Base-by-base conservation (phyloP, 2,797 vertebrate species). In the Crypturellus tataupa region DNA sequence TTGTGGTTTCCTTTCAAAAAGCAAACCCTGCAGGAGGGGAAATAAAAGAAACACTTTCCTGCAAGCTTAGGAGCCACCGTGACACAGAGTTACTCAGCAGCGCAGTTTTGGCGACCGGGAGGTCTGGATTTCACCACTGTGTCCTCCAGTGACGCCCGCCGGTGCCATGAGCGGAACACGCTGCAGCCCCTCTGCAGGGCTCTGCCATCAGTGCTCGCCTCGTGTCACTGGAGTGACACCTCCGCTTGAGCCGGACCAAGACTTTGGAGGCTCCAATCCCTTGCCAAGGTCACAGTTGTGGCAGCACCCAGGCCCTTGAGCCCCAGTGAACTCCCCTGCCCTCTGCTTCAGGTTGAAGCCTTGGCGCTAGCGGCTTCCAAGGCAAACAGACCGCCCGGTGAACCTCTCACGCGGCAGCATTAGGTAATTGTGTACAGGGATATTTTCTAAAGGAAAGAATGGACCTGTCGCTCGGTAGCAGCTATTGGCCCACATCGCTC, bases 271-370 rank as follows among this genome's bases (percentile, higher is more conserved):
- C 55, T 93, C 65, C 23, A 29, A 80, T 85, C 69, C 95, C 46
- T 42, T 37, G 46, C 65, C 87, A 89, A 93, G 91, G 79, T 83
- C 79, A 80, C 53, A 78, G 87, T 76, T 87, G 76, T 71, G 89
- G 83, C 67, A 42, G 20, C 27, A 49, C 71, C 51, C 42, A 5
- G 2, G 6, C 46, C 29, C 10, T 42, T 6, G 37, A 63, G 39
- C 42, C 58, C 18, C 35, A 42, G 42, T 63, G 72, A 70, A 46
- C 27, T 44, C 55, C 15, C 2, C 53, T 60, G 40, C 29, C 69
- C 65, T 77, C 35, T 35, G 0, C 29, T 59, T 82, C 60, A 46
- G 86, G 55, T 33, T 58, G 44, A 80, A 91, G 18, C 19, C 42
- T 46, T 49, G 27, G 24, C 0, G 5, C 49, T 17, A 69, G 58